Evolutionary conservation across 2,113 vertebrate species (phyloP).

Genomic region (Cyanoliseus patagonus): DNA sequence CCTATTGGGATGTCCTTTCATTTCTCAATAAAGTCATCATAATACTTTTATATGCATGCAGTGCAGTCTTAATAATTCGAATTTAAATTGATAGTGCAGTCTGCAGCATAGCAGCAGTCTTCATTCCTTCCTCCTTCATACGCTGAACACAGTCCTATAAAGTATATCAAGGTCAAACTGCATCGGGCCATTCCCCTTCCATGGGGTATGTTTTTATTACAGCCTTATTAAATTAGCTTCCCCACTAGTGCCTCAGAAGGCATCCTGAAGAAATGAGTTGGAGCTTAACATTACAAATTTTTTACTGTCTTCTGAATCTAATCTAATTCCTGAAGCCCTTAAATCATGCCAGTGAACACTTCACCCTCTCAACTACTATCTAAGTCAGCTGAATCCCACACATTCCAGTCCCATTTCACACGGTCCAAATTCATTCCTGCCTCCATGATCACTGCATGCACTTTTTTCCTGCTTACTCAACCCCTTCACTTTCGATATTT

Average conservation of each 20-base stretch:
- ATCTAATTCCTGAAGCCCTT: not conserved
- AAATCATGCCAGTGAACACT: not conserved
- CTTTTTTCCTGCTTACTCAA: not conserved
- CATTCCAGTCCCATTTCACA: not conserved
- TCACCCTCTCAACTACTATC: not conserved
- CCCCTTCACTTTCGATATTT: not conserved
- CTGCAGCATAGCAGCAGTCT: not conserved
- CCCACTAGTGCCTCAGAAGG: not conserved
- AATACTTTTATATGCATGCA: not conserved
- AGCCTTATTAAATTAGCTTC: not conserved
- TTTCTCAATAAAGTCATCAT: not conserved
- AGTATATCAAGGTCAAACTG: not conserved
- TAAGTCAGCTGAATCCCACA: not conserved
- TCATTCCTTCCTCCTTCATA: not conserved
- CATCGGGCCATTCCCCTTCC: not conserved
- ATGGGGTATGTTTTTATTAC: not conserved
- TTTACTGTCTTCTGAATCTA: not conserved
- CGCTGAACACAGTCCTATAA: not conserved
- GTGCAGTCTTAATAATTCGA: not conserved
- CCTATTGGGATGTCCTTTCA: not conserved
- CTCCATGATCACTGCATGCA: not conserved
- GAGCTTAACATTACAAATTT: not conserved
- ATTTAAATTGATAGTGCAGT: not conserved
- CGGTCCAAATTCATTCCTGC: not conserved
- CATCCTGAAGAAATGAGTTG: not conserved